A percentile compares a stretch with the other conserved stretches of the same genome.
Conservation (phyloP, 2,113 vertebrate species). For the Oxygymnocypris stewartii region DNA sequence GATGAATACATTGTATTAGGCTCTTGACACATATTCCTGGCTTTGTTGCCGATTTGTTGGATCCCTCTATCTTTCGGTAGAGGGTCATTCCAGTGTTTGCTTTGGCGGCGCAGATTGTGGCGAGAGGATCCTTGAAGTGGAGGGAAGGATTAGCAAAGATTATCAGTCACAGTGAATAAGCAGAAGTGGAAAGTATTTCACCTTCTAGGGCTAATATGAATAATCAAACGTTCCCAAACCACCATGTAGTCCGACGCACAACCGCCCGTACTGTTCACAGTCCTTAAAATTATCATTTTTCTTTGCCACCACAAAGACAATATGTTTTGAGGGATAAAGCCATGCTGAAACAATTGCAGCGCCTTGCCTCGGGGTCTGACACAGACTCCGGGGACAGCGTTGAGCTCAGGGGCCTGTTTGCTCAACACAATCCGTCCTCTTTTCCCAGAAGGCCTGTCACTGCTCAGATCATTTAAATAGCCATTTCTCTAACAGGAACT, state of each 20-base stretch:
- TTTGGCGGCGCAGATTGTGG: constrained; percentile 23
- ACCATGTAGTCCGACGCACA: constrained; percentile 22
- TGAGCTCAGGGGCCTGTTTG: constrained; percentile 79
- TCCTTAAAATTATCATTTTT: constrained; percentile 45
- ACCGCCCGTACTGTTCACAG: constrained; percentile 39
- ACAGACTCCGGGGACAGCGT: constrained; percentile 73
- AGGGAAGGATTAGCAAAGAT: constrained; percentile 60
- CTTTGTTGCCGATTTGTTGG: background rate
- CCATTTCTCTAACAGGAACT: constrained; percentile 63
- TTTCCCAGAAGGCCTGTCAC: constrained; percentile 79
- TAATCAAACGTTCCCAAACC: constrained; percentile 37
- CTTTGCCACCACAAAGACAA: constrained; percentile 57
- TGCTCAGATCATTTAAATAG: constrained; percentile 78
- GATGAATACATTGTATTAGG: constrained; percentile 43
- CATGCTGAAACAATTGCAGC: constrained; percentile 69
- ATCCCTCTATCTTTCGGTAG: constrained; percentile 21
- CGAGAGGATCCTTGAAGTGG: constrained; percentile 35
- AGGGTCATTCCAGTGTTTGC: constrained; percentile 30
- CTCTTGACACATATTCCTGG: constrained; percentile 24
- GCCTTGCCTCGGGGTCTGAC: constrained; percentile 73
- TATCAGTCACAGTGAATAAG: constrained; percentile 60
- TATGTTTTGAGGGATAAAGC: constrained; percentile 67
- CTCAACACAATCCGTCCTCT: constrained; percentile 73
- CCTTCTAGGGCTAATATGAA: constrained; percentile 53
- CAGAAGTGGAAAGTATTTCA: constrained; percentile 52